Evolutionary conservation across 1,140 invertebrate genomes (phyloP).

Genomic region (Globodera rostochiensis): DNA sequence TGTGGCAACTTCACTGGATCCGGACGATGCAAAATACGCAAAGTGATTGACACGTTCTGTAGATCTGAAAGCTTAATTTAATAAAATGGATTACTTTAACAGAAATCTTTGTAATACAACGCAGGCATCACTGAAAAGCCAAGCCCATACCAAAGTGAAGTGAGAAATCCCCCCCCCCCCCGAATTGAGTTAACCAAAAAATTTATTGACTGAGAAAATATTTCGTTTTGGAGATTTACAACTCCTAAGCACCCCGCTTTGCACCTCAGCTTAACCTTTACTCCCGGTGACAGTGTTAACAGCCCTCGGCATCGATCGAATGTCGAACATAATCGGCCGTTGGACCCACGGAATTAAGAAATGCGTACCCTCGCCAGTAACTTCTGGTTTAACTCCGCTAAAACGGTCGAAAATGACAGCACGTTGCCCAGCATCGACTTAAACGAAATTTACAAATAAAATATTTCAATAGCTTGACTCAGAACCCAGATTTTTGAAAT

Average conservation of each 20-base stretch:
- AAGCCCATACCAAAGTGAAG: too few species aligned
- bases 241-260: too few species aligned
- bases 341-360: constrained; percentile 99
- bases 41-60: constrained; percentile 98
- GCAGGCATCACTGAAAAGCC: too few species aligned
- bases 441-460: constrained; percentile 67
- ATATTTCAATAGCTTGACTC: background rate
- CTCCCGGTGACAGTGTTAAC: constrained; percentile 95
- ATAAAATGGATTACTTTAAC: background rate
- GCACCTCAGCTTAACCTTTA: constrained; percentile 74
- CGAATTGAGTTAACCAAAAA: too few species aligned
- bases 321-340: constrained; percentile 94
- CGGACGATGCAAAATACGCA: constrained; percentile 94
- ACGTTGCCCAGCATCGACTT: constrained; percentile 96
- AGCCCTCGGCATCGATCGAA: constrained; percentile 90
- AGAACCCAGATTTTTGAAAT: background rate
- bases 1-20: constrained; percentile 81
- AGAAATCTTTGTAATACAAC: too few species aligned
- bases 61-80: constrained; percentile 75
- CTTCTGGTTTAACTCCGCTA: constrained; percentile 84
- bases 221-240: too few species aligned
- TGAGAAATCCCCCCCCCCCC: too few species aligned
- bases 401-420: constrained; percentile 99
- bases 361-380: constrained; percentile 97
- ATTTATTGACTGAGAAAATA: too few species aligned